Percentiles rank a stretch among this genome's conserved stretches.
Evolutionary conservation across 2,888 invertebrate genomes (phyloP).

Genomic region (Microctonus aethiopoides): DNA sequence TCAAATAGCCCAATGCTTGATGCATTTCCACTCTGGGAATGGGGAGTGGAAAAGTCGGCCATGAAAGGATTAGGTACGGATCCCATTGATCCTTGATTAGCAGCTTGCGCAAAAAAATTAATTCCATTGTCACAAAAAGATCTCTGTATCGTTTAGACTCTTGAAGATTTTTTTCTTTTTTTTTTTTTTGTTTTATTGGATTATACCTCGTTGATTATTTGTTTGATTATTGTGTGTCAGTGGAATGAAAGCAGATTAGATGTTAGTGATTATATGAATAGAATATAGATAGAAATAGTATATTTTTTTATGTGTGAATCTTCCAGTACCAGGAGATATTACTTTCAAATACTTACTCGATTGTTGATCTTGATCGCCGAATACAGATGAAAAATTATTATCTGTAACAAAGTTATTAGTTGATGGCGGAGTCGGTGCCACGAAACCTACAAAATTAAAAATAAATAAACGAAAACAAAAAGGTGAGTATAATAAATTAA

Average conservation of each 20-base stretch:
- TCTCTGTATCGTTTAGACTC: background rate
- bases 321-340: no score
- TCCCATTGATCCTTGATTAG: slow-evolving; percentile 69
- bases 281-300: background rate
- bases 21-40: slow-evolving; percentile 39
- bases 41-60: slow-evolving; percentile 70
- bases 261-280: background rate
- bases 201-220: background rate
- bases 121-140: slow-evolving; percentile 1
- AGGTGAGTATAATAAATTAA: slow-evolving; percentile 25
- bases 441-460: slow-evolving; percentile 65
- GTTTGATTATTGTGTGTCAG: background rate
- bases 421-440: slow-evolving; percentile 60
- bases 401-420: slow-evolving; percentile 82
- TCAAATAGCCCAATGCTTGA: slow-evolving; percentile 55
- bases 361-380: slow-evolving; percentile 74
- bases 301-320: slow-evolving; percentile 7
- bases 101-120: slow-evolving; percentile 68
- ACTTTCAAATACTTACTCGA: slow-evolving; percentile 56
- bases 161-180: background rate
- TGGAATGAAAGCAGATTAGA: background rate
- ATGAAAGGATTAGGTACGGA: slow-evolving; percentile 74
- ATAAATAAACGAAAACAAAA: slow-evolving; percentile 39
- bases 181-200: background rate
- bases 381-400: slow-evolving; percentile 88